Conservation (phyloP, 2,113 vertebrate species). For the Coptodon rendalli region DNA sequence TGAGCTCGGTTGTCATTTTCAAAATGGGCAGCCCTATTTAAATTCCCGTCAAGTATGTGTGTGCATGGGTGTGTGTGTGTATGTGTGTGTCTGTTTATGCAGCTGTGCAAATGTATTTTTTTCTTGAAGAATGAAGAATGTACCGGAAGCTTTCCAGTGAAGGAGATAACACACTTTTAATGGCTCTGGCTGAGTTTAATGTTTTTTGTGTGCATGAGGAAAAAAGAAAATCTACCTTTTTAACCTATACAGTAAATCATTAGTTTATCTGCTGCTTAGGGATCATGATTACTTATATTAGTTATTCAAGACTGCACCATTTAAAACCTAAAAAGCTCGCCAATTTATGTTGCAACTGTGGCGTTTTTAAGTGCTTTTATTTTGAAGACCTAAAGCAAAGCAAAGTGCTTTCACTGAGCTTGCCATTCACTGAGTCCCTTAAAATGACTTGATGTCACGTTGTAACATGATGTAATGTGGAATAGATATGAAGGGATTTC, state of each 20-base stretch:
- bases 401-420: not conserved
- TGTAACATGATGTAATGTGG: not conserved
- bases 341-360: not conserved
- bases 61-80: not conserved
- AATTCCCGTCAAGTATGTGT: constrained; percentile 6
- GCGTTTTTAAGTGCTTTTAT: not conserved
- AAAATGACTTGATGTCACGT: not conserved
- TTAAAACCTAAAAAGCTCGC: not conserved
- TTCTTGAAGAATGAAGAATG: constrained; percentile 17
- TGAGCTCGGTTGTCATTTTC: constrained; percentile 4
- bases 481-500: not conserved
- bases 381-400: not conserved
- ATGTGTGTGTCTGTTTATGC: fast-evolving
- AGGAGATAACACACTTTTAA: constrained; percentile 10
- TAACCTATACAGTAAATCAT: not conserved
- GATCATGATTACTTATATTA: not conserved
- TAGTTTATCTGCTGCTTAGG: not conserved
- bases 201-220: not conserved
- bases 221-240: not conserved
- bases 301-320: not conserved
- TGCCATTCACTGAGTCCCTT: not conserved
- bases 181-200: not conserved
- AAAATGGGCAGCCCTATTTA: not conserved
- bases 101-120: constrained; percentile 50
- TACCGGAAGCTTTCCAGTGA: constrained; percentile 25